phyloP scores from a whole-genome alignment of 2,888 invertebrate genomes.

The Panopea generosa region DNA sequence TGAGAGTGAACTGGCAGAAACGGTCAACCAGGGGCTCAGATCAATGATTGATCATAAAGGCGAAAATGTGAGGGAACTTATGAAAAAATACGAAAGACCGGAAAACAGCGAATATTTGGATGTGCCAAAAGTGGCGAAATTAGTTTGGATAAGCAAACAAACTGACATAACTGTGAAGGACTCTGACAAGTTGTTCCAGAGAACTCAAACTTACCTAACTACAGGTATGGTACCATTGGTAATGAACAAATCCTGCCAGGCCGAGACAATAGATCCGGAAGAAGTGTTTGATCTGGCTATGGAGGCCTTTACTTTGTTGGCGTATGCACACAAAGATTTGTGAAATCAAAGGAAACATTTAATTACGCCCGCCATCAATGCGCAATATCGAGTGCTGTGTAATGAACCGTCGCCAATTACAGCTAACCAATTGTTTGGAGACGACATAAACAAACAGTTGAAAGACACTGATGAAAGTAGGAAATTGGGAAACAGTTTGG shows the following conservation, averaged over 20 bases:
- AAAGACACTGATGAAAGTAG: conserved; percentile 15
- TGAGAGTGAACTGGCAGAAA: conserved; percentile 10
- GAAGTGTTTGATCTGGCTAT: conserved; percentile 5
- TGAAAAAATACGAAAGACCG: conserved; percentile 6
- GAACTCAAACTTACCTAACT: conserved; percentile 18
- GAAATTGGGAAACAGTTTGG: neutral
- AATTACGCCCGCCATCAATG: neutral
- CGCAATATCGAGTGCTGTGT: neutral
- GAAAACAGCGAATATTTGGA: conserved; percentile 16
- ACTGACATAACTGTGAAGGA: neutral
- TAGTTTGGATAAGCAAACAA: conserved; percentile 2
- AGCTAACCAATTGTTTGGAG: conserved; percentile 7
- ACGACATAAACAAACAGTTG: conserved; percentile 13
- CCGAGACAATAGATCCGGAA: conserved; percentile 5
- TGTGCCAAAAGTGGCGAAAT: conserved; percentile 17
- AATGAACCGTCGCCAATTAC: neutral
- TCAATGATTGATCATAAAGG: conserved; percentile 11
- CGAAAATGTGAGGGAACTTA: neutral
- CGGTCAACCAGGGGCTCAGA: conserved; percentile 2
- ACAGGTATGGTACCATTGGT: conserved; percentile 23
- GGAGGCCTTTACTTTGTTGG: conserved; percentile 8
- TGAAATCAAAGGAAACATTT: neutral
- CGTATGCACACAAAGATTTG: conserved; percentile 3
- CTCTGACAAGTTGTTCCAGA: conserved; percentile 12
- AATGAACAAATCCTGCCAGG: conserved; percentile 13